A percentile compares a stretch with the other conserved stretches of the same genome.
phyloP scores from a whole-genome alignment of 1,140 invertebrate species.

The Brachionus rubens region DNA sequence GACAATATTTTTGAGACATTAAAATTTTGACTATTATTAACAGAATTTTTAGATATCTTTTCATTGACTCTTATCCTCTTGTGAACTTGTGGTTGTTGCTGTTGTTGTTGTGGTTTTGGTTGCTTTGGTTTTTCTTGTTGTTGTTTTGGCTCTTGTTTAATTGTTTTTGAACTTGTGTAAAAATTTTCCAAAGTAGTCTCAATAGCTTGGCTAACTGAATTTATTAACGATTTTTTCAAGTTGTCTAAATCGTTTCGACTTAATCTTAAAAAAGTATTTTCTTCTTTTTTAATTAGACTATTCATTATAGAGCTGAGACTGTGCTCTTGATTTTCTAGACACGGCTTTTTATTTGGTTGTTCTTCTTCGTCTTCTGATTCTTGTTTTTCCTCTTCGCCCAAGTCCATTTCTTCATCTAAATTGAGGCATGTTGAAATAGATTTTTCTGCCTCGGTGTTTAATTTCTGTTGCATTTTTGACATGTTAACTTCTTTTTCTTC shows the following conservation, averaged over 20 bases:
- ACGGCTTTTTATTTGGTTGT: background rate
- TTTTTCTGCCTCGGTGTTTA: background rate
- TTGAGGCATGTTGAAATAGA: background rate
- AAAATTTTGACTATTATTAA: slow-evolving; percentile 39
- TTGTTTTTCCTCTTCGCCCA: background rate
- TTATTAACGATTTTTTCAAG: background rate
- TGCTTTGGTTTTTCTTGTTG: background rate
- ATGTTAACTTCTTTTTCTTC: background rate
- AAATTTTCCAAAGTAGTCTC: slow-evolving; percentile 11
- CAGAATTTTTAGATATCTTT: slow-evolving; percentile 7
- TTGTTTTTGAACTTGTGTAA: background rate
- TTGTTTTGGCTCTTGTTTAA: background rate
- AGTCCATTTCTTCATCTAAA: background rate
- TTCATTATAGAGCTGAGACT: slow-evolving; percentile 17
- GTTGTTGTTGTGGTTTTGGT: background rate
- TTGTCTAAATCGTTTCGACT: background rate
- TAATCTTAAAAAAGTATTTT: background rate
- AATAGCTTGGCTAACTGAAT: slow-evolving; percentile 12
- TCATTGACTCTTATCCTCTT: slow-evolving; percentile 20
- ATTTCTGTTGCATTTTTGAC: background rate
- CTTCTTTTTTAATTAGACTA: background rate
- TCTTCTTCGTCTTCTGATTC: background rate
- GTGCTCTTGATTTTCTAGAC: background rate
- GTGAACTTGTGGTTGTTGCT: background rate
- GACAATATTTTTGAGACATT: slow-evolving; percentile 28